phyloP scores from a whole-genome alignment of 2,888 invertebrate species.

The Sisyra nigra region DNA sequence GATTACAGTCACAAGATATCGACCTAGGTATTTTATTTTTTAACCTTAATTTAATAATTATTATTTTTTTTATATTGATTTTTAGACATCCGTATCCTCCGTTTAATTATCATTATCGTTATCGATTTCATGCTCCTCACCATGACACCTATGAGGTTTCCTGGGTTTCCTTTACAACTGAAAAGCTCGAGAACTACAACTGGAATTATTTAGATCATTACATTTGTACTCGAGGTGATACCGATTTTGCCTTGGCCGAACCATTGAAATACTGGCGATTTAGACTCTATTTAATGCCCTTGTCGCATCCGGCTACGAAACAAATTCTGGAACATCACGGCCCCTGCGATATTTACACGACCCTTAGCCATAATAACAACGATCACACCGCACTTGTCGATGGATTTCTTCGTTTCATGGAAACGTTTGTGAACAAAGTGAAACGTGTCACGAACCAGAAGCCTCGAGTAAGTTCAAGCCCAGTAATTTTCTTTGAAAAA shows the following conservation, averaged over 20 bases:
- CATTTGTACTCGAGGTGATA: conserved; percentile 86
- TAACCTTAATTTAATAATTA: not conserved
- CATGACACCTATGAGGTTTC: conserved; percentile 88
- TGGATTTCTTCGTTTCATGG: conserved; percentile 68
- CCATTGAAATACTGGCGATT: conserved; percentile 38
- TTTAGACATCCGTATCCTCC: conserved; percentile 85
- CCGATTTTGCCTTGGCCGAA: conserved; percentile 76
- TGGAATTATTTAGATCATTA: conserved; percentile 98
- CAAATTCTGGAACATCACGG: conserved; percentile 54
- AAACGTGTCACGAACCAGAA: conserved; percentile 54
- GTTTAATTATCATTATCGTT: conserved; percentile 80
- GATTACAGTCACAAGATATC: conserved; percentile 86
- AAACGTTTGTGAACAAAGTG: conserved; percentile 78
- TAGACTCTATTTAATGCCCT: conserved; percentile 72
- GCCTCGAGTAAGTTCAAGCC: conserved; percentile 48
- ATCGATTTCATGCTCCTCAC: conserved; percentile 84
- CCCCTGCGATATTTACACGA: conserved; percentile 65
- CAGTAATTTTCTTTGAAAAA: conserved; percentile 3
- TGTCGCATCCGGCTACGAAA: conserved; percentile 62
- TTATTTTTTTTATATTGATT: too few relatives aligned
- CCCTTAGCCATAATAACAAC: conserved; percentile 26
- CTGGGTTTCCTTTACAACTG: conserved; percentile 85
- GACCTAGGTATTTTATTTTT: conserved; percentile 54
- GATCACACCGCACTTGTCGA: conserved; percentile 44
- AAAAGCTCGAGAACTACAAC: conserved; percentile 88